Evolutionary conservation across 2,888 invertebrate genomes (phyloP), one percentile per base, ranked within the genome.

Genomic region (Drosophila diplacantha): DNA sequence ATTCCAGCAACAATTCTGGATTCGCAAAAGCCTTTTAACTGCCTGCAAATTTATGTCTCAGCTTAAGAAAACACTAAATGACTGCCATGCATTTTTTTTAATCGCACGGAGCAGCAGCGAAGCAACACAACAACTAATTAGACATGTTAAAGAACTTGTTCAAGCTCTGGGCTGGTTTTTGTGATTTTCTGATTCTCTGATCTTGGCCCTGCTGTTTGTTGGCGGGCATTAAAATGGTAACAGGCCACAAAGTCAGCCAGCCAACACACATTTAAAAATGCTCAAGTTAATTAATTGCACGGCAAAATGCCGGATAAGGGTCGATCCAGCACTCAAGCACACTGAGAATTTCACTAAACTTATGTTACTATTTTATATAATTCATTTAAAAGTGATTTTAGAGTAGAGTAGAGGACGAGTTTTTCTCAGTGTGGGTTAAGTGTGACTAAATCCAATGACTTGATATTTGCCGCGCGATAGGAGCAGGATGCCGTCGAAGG

Each of bases 121-220:
- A 39, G 22, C 41, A 68, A 70, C 69, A 74, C 76, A 79, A 85
- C 86, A 85, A 86, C 85, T 85, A 85, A 85, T 85, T 85, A 85
- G 86, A 85, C 83, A 83, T 85, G 85, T 86, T 85, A 85, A 85
- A 83, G 85, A 85, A 78, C 78, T 81, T 75, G 80, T 75, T 74
- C 70, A 47, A 63, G 54, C 62, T 66, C 69, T 74, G 72, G 26
- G 44, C 58, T 55, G 58, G 38, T 38, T 55, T 43, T 43, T 56
- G 60, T 62, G 59, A 65, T 46, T 64, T 47, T 60, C 20, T 31
- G 18, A 46, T 31, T 46, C 44, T 9, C 44, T 60, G 59, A 43
- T 60, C 52, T 41, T 53, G 49, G 18, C 44, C 44, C 29, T 44
- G 44, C 14, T 50, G 49, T 59, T 53, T 59, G 74, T 49, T 63